Base-by-base conservation (phyloP, 2,888 invertebrate species). In the Leptinotarsa peninsularis region DNA sequence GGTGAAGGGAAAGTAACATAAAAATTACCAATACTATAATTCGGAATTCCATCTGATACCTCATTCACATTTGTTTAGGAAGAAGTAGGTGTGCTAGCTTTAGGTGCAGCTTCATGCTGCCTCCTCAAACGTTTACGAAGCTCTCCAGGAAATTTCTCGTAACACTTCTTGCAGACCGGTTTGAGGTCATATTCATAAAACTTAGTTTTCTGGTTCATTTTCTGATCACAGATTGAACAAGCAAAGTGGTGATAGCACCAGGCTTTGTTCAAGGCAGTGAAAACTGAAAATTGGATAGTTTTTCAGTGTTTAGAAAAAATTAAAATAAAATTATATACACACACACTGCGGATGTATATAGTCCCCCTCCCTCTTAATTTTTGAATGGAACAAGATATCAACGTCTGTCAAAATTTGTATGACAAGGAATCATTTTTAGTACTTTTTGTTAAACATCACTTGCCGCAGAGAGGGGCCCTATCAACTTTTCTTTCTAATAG, bases 161-260 rank as follows among this genome's bases (percentile, higher is more conserved):
- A 99, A 89, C 99, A 99, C 85, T 97, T 96, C 89, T 99, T 98
- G 90, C 99, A 99, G 15, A 97, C 98, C 50, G 99, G 99, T 86
- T 98, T 96, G 89, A 98, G 93, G 90, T 99, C 99, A 88, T 98
- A 97, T 89, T 99, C 99, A 89, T 98, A 99, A 90, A 99, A 99
- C 89, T 99, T 99, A 60, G 98, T 96, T 90, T 98, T 97, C 82
- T 98, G 97, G 86, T 95, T 97, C 91, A 98, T 94, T 85, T 98
- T 95, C 84, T 95, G 94, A 89, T 99, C 99, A 89, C 99, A 99
- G 80, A 98, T 93, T 4, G 97, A 94, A 89, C 99, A 99, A 70
- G 98, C 96, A 89, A 99, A 99, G 89, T 99, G 99, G 88, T 98
- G 96, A 71, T 97, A 96, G 89, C 99, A 99, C 99, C 99, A 99